Conservation (phyloP, 1,140 invertebrate species). For the Drosophila cardini region DNA sequence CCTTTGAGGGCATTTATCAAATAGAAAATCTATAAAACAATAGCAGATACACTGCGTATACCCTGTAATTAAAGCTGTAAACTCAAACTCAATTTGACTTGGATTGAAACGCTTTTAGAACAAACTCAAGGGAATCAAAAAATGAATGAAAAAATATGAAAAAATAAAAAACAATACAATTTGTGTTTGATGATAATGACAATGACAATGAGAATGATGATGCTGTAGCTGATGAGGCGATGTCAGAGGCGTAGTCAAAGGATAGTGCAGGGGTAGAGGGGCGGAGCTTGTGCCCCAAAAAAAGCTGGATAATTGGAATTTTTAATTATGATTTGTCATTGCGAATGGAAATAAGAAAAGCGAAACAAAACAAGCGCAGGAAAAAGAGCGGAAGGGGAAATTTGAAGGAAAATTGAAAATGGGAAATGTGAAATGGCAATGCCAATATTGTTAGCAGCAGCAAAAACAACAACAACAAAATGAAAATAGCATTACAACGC, state of each 20-base stretch:
- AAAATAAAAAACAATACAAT: slow-evolving; percentile 47
- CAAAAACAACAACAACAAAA: slow-evolving; percentile 1
- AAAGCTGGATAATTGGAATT: slow-evolving; percentile 75
- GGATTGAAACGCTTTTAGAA: not conserved
- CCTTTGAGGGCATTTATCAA: no score
- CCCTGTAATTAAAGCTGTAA: no score
- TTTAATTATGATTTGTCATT: slow-evolving; percentile 79
- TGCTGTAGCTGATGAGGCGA: not conserved
- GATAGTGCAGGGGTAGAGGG: not conserved
- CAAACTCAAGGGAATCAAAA: not conserved
- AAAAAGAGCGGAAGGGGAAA: not conserved
- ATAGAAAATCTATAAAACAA: no score
- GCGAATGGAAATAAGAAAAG: slow-evolving; percentile 23
- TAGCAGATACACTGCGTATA: no score
- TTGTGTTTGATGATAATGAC: slow-evolving; percentile 38
- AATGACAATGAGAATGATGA: not conserved
- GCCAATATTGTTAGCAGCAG: slow-evolving; percentile 4
- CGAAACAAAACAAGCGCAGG: slow-evolving; percentile 24
- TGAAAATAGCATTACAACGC: slow-evolving; percentile 32
- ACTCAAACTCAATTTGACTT: not conserved
- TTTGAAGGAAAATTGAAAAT: not conserved
- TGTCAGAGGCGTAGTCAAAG: not conserved
- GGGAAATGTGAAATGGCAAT: slow-evolving; percentile 8
- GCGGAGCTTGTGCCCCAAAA: slow-evolving; percentile 24
- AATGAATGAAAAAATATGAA: not conserved